Percentiles rank a stretch among this genome's conserved stretches.
phyloP scores from a whole-genome alignment of 2,113 vertebrate species.

The Oreochromis tanganicae region DNA sequence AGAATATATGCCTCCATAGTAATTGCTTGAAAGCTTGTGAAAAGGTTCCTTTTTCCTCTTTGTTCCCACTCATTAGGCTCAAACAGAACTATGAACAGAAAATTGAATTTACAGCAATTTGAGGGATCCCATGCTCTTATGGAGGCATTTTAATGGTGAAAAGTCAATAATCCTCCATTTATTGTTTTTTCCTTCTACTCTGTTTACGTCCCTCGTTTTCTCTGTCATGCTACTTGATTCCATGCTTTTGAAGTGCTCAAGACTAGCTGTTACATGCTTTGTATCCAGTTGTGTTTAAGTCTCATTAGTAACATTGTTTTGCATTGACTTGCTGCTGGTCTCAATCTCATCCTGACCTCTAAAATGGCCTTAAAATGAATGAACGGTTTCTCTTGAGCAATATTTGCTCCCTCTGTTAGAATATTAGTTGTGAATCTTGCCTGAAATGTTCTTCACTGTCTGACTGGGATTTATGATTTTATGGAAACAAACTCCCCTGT shows the following conservation, averaged over 20 bases:
- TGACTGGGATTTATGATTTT: constrained; percentile 75
- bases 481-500: constrained; percentile 74
- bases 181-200: neutral
- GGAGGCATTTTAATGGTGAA: constrained; percentile 18
- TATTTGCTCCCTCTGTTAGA: constrained; percentile 87
- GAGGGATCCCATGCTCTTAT: neutral
- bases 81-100: neutral
- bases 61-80: neutral
- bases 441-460: constrained; percentile 74
- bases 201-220: neutral
- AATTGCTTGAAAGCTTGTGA: neutral
- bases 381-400: constrained; percentile 85
- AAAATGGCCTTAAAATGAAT: constrained; percentile 89
- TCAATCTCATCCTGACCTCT: constrained; percentile 64
- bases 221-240: constrained; percentile 62
- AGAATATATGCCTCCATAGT: constrained; percentile 7
- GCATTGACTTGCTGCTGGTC: constrained; percentile 74
- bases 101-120: neutral
- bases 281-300: constrained; percentile 59
- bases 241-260: constrained; percentile 52
- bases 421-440: constrained; percentile 77
- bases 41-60: neutral
- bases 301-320: constrained; percentile 76
- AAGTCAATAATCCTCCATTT: neutral
- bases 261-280: constrained; percentile 68